phyloP scores from a whole-genome alignment of 2,113 vertebrate genomes.

The Egretta garzetta region DNA sequence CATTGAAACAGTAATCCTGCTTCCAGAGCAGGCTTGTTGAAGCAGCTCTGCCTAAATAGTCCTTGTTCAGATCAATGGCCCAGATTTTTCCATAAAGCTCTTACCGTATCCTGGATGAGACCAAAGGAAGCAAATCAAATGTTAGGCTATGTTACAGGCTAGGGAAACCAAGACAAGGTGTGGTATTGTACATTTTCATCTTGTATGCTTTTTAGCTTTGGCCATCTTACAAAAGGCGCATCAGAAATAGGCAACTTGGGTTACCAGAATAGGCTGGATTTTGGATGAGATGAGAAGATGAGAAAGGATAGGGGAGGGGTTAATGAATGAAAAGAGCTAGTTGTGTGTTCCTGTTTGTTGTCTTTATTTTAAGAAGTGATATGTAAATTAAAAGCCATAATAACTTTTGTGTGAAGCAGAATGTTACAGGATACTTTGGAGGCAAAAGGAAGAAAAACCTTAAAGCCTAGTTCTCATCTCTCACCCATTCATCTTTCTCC shows the following conservation, averaged over 20 bases:
- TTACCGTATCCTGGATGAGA: not conserved
- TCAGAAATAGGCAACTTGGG: constrained; percentile 18
- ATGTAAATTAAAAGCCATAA: not conserved
- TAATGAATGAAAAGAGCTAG: not conserved
- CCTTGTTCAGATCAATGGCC: not conserved
- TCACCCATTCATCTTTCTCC: not conserved
- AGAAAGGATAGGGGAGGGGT: not conserved
- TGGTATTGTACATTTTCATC: constrained; percentile 34
- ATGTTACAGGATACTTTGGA: not conserved
- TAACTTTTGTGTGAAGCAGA: not conserved
- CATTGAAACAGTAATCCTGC: not conserved
- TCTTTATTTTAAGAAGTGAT: not conserved
- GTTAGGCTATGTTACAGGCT: constrained; percentile 24
- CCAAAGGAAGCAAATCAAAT: constrained; percentile 1
- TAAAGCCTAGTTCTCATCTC: not conserved
- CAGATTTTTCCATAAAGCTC: constrained; percentile 34
- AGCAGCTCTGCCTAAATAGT: not conserved
- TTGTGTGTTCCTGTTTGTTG: not conserved
- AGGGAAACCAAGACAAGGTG: not conserved
- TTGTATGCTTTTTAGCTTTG: constrained; percentile 43
- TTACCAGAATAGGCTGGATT: constrained; percentile 26
- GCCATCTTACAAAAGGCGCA: not conserved
- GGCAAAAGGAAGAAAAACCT: not conserved
- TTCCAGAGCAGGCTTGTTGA: not conserved
- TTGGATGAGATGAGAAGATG: not conserved